Conservation (phyloP, 2,797 vertebrate genomes). For the Oreochromis grahami region DNA sequence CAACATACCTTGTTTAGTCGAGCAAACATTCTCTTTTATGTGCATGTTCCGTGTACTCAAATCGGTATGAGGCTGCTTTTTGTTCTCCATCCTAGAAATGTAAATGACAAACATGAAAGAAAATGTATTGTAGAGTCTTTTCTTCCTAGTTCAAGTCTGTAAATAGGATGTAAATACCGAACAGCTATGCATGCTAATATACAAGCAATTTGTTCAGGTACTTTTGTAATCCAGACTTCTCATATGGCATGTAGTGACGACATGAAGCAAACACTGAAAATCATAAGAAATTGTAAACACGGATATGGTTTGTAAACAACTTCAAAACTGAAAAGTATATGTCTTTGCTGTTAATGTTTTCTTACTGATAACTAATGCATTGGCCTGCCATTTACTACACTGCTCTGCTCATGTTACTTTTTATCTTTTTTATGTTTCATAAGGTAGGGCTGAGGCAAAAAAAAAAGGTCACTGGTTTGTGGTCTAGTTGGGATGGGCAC, state of each 20-base stretch:
- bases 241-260: slow-evolving; percentile 88
- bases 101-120: slow-evolving; percentile 81
- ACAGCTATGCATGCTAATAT: slow-evolving; percentile 95
- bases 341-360: slow-evolving; percentile 73
- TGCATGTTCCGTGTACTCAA: slow-evolving; percentile 89
- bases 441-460: slow-evolving; percentile 69
- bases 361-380: slow-evolving; percentile 73
- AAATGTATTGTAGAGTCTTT: slow-evolving; percentile 73
- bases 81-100: slow-evolving; percentile 84
- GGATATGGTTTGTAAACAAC: slow-evolving; percentile 74
- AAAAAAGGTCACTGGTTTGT: slow-evolving; percentile 46
- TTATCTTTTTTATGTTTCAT: slow-evolving; percentile 65
- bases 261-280: slow-evolving; percentile 74
- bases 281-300: slow-evolving; percentile 73
- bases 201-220: slow-evolving; percentile 97
- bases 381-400: slow-evolving; percentile 71
- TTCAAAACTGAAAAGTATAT: slow-evolving; percentile 64
- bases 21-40: slow-evolving; percentile 81
- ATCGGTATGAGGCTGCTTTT: slow-evolving; percentile 83
- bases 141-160: slow-evolving; percentile 82
- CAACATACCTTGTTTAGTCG: slow-evolving; percentile 70
- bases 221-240: slow-evolving; percentile 92
- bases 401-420: slow-evolving; percentile 70
- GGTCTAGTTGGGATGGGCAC: slow-evolving; percentile 14
- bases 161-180: slow-evolving; percentile 89